phyloP scores from a whole-genome alignment of 2,888 invertebrate species.

The Drosophila mulleri region DNA sequence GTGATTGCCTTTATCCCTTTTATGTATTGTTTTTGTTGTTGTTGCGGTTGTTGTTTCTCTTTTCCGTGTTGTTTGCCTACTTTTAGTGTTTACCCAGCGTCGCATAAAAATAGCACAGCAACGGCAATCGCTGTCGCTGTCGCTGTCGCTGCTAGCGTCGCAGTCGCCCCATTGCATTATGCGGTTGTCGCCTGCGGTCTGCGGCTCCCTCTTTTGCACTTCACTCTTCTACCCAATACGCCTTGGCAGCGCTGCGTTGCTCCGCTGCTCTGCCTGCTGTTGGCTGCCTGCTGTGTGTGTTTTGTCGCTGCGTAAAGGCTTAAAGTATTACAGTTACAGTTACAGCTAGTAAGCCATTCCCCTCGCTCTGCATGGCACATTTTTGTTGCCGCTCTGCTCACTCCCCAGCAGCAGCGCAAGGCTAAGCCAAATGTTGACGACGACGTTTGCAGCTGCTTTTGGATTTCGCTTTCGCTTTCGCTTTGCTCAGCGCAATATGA shows the following conservation, averaged over 20 bases:
- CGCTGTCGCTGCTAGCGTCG: conserved; percentile 27
- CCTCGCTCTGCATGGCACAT: conserved; percentile 3
- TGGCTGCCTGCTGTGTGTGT: conserved; percentile 29
- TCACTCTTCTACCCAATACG: neutral
- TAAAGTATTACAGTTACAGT: conserved; percentile 80
- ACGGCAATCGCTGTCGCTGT: conserved; percentile 19
- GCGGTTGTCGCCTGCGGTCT: conserved; percentile 68
- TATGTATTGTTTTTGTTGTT: conserved; percentile 11
- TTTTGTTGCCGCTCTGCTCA: neutral
- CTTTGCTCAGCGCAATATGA: conserved; percentile 63
- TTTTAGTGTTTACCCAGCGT: conserved; percentile 76
- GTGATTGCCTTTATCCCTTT: conserved; percentile 11
- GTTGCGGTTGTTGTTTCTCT: conserved; percentile 32
- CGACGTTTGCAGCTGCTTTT: conserved; percentile 72
- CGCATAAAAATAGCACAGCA: conserved; percentile 75
- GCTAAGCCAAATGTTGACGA: conserved; percentile 77
- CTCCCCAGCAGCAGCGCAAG: conserved; percentile 10
- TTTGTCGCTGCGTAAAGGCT: conserved; percentile 76
- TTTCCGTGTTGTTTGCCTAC: conserved; percentile 64
- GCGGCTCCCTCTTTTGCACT: neutral
- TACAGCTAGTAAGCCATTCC: conserved; percentile 38
- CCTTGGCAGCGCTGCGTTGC: neutral
- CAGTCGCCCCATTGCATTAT: conserved; percentile 67
- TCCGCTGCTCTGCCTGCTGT: neutral
- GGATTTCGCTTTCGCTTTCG: conserved; percentile 42